Conservation (phyloP, 2,797 vertebrate species). For the Megaceryle alcyon region DNA sequence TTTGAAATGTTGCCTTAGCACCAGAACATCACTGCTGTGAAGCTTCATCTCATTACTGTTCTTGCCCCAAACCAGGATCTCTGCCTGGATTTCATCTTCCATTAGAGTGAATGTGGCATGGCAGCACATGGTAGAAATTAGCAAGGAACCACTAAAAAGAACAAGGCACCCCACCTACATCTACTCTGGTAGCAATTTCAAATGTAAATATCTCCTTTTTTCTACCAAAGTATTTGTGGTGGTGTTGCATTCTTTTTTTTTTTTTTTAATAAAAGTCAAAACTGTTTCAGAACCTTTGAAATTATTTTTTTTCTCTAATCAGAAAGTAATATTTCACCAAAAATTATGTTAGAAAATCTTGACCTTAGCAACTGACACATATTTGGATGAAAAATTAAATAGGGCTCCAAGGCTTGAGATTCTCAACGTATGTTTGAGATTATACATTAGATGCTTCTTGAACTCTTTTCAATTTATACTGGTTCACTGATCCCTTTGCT, state of each 20-base stretch:
- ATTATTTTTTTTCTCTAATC: background rate
- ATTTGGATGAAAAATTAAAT: constrained; percentile 1
- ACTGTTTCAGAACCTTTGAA: background rate
- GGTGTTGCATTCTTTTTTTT: background rate
- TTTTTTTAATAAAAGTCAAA: background rate
- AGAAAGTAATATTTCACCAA: background rate
- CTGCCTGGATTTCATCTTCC: constrained; percentile 12
- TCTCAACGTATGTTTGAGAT: background rate
- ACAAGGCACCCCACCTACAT: background rate
- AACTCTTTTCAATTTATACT: background rate
- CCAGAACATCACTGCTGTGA: background rate
- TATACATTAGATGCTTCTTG: background rate
- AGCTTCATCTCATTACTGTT: background rate
- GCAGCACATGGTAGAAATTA: constrained; percentile 14
- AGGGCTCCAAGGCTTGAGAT: background rate
- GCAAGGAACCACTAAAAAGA: background rate
- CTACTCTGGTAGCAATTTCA: background rate
- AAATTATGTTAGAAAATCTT: background rate
- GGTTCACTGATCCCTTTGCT: background rate
- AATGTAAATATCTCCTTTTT: background rate
- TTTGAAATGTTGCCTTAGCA: background rate
- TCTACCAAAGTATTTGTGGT: background rate
- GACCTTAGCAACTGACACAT: background rate
- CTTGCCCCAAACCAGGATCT: background rate
- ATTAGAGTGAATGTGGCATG: background rate